These are phyloP conservation scores for Pogona vitticeps DNA, from an alignment of 2,113 vertebrate species.

Conservation along the genomic window DNA sequence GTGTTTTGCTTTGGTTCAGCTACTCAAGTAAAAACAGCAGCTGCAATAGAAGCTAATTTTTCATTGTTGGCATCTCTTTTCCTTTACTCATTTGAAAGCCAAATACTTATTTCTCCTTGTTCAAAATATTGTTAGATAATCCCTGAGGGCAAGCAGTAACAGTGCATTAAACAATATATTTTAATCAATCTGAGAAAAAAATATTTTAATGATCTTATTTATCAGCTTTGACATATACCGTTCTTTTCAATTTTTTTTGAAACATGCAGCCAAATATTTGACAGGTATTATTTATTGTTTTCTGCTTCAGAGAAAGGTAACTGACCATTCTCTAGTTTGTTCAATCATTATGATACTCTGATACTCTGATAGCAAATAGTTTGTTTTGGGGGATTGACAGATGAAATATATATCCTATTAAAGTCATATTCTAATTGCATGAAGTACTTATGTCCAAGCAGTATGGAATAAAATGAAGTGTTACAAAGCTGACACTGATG, in stretches of 20 bases:
- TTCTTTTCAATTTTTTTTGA: constrained; percentile 6
- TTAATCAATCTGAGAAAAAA: not conserved
- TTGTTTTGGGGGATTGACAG: not conserved
- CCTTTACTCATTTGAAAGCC: constrained; percentile 13
- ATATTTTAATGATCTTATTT: constrained; percentile 32
- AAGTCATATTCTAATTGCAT: not conserved
- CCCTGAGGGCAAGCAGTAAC: constrained; percentile 10
- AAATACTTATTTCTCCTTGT: constrained; percentile 15
- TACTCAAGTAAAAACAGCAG: not conserved
- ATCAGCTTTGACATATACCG: constrained; percentile 1
- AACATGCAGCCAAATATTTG: constrained; percentile 1
- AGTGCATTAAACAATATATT: constrained; percentile 4
- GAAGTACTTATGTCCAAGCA: not conserved
- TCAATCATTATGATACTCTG: not conserved
- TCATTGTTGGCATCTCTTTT: not conserved
- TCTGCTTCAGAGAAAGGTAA: not conserved
- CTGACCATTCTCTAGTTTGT: not conserved
- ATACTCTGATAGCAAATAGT: no score
- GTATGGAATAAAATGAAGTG: not conserved
- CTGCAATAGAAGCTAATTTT: not conserved
- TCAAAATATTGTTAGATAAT: not conserved
- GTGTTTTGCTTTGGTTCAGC: not conserved
- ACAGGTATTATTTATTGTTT: not conserved
- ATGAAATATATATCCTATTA: not conserved
- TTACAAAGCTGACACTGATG: no score